Base-by-base conservation (phyloP, 1,140 invertebrate genomes). In the Chironomus striatipennis region DNA sequence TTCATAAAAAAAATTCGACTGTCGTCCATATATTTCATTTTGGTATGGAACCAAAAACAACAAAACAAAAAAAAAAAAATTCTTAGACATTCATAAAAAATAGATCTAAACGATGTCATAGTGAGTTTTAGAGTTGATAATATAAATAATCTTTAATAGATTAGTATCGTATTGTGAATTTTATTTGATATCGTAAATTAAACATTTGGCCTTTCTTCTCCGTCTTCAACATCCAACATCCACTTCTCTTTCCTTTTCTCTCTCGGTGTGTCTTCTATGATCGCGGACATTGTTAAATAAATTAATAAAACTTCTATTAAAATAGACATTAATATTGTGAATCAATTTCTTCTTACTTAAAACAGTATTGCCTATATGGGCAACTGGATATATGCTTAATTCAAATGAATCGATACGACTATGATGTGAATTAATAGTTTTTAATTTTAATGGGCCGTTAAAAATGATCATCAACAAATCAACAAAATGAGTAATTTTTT, bases 381-480 rank as follows among this genome's bases (percentile, higher is more conserved):
- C 24, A 34, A 34, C 24, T 34, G 24, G 24, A 34, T 34, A 34
- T 34, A 34, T 34, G 24, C 24, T 34, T 34, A 34, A 34, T 34
- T 34, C 24, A 34, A 34, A 34, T 34, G 24, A 34, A 34, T 34
- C 24, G 24, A 34, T 57, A 57, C n/a, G 12, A n/a, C 47, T n/a
- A 57, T 57, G 47, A 57, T 57, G 47, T 57, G 47, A 57, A 57
- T 57, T 57, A 57, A 57, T 57, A 57, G 47, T 57, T 57, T 57
- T 15, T 57, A 57, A 57, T 57, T 57, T 57, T 15, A 57, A 57
- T 57, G 47, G 47, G 65, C 17, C 47, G 65, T 70, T 70, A 70
- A 70, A 70, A 70, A 70, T 70, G 65, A 21, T 70, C 65, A 70
- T 70, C 65, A 70, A 70, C 65, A 70, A 70, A 70, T 70, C 65